Evolutionary conservation across 2,888 invertebrate genomes (phyloP), one percentile per base, ranked within the genome.

Genomic region (Lithophane socia): DNA sequence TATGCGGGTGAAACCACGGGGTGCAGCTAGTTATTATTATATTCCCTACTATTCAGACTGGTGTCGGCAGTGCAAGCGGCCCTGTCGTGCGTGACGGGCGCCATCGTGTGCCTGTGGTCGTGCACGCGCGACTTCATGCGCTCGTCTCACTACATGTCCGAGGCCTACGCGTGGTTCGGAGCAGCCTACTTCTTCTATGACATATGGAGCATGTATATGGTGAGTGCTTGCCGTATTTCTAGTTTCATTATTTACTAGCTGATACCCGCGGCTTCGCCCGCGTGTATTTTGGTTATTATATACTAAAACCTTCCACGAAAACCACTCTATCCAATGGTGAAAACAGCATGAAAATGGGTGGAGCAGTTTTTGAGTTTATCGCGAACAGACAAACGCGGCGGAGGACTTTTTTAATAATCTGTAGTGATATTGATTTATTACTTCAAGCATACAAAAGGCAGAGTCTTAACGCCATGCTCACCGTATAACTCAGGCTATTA

Each of bases 171-270:
- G 0, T 98, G 98, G 98, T 98, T 98, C 92, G 98, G 98, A 2
- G 98, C 98, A 54, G 98, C 98, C 0, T 98, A 98, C 94, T 98
- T 98, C 94, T 97, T 98, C 95, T 98, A 98, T 90, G 98, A 98
- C 93, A 98, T 98, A 85, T 98, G 98, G 98, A 98, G 98, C 37
- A 98, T 98, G 98, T 98, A 98, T 89, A 97, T 97, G 94, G 98
- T 98, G 79, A 97, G 88, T 60, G n/a, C 24, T 24, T 24, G 12
- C 4, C 3, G 16, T 49, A 16, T 21, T 49, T 21, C 8, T 7
- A 42, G 13, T 71, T 47, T 44, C 24, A 60, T 54, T 54, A 21
- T 54, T 21, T 21, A 52, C 3, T 37, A 37, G 37, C n/a, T n/a
- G n/a, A n/a, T n/a, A n/a, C n/a, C n/a, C n/a, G n/a, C 37, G 2